These are phyloP conservation scores for Strigamia maritima DNA, from an alignment of 2,888 invertebrate genomes.

Conservation along the genomic window DNA sequence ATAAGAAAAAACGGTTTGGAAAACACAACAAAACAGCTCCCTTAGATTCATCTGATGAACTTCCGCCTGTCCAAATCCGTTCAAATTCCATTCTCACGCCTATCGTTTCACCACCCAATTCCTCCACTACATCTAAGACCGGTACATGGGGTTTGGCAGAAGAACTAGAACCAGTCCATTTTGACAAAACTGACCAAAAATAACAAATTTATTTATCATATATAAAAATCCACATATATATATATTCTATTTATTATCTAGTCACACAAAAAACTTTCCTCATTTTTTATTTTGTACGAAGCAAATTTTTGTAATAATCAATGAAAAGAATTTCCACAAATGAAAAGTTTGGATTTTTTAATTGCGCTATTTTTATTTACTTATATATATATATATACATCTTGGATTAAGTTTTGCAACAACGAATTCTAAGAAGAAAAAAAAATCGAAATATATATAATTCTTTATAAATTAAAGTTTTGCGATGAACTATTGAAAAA, in stretches of 20 bases:
- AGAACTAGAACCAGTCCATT: conserved; percentile 18
- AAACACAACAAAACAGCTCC: conserved; percentile 31
- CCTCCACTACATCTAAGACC: neutral
- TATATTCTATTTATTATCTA: neutral
- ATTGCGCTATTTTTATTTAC: neutral
- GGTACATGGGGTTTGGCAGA: conserved; percentile 26
- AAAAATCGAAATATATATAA: neutral
- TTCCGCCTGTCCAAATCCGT: neutral
- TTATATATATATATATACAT: neutral
- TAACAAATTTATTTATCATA: neutral
- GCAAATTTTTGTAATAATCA: too few relatives aligned
- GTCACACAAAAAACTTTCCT: neutral
- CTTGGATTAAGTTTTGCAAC: neutral
- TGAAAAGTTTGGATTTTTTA: neutral
- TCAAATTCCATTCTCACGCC: neutral
- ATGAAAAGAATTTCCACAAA: too few relatives aligned
- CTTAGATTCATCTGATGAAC: neutral
- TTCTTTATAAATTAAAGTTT: too few relatives aligned
- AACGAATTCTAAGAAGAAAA: neutral
- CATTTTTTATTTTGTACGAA: neutral
- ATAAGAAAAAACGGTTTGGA: conserved; percentile 12
- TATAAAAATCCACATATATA: neutral
- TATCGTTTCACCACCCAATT: neutral
- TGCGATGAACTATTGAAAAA: neutral
- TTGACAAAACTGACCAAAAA: neutral